Base-by-base conservation (phyloP, 2,797 vertebrate genomes). In the Cirrhinus mrigala region DNA sequence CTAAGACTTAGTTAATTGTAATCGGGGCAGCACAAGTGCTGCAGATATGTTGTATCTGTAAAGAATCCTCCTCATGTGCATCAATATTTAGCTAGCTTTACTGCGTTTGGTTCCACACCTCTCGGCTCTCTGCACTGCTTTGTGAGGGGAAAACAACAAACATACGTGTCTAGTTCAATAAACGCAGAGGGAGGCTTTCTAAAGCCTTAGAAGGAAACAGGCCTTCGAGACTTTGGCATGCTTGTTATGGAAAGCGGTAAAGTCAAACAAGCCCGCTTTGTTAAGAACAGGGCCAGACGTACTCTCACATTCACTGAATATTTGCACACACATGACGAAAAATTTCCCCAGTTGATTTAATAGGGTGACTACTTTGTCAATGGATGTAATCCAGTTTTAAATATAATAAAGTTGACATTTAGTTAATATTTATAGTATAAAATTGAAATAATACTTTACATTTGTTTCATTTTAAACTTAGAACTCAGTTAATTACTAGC, bases 101-200 rank as follows among this genome's bases (percentile, higher is more conserved):
- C 15, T 44, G 66, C 20, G 29, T 52, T 54, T 54, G 81, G 81
- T 58, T 77, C 76, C 80, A 85, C 80, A 87, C 82, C 77, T 87
- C 56, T 82, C 16, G 10, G 60, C 60, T 40, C 29, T n/a, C 48
- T 52, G 11, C 12, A 54, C 11, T 56, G 14, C 64, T 79, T 70
- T 70, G 83, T 15, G 73, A 85, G n/a, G n/a, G 50, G 76, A 77
- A 74, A 85, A 76, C 75, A 82, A 77, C 82, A 83, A 86, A 88
- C 73, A 87, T 54, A 82, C 46, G 8, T 16, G 58, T 79, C 44
- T 78, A 52, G 81, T 85, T 85, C 84, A 82, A 66, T 33, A 79
- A 82, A 83, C 76, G 33, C 66, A 79, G 29, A 24, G 37, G 40
- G 48, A 56, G 80, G 79, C 66, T 54, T 77, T 74, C 75, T 79